A percentile compares a stretch with the other conserved stretches of the same genome.
Evolutionary conservation across 2,888 invertebrate species (phyloP).

Genomic region (Physocephala rufipes): DNA sequence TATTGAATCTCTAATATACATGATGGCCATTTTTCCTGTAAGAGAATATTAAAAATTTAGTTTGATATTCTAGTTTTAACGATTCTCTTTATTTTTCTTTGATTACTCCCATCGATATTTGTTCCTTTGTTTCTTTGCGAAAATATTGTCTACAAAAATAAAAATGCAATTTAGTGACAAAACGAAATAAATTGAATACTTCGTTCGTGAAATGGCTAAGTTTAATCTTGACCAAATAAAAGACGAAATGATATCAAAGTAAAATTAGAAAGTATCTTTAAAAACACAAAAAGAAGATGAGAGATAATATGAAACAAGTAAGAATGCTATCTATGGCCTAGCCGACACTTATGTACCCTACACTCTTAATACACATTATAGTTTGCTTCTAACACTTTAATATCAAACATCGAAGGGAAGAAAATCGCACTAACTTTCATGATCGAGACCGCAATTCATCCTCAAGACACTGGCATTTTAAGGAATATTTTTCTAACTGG

Average conservation of each 20-base stretch:
- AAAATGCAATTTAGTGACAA: not conserved
- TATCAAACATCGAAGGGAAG: too few species aligned
- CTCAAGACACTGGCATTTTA: too few species aligned
- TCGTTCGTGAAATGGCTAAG: not conserved
- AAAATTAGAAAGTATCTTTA: not conserved
- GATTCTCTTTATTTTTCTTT: not conserved
- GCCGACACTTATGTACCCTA: not conserved
- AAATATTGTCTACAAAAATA: not conserved
- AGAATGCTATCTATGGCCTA: not conserved
- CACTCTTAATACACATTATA: too few species aligned
- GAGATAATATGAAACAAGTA: not conserved
- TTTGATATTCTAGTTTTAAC: not conserved
- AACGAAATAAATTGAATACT: conserved; percentile 14
- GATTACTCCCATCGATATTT: not conserved
- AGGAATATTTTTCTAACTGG: too few species aligned
- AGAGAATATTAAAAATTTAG: not conserved
- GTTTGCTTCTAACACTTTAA: too few species aligned
- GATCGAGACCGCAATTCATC: too few species aligned
- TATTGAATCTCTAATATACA: too few species aligned
- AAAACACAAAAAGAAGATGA: not conserved
- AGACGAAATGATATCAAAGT: not conserved
- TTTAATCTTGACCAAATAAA: not conserved
- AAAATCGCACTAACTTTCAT: too few species aligned
- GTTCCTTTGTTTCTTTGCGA: not conserved
- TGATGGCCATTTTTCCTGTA: too few species aligned